Base-by-base conservation (phyloP, 64 coral and sea anemone species). In the Trachythela sp. region DNA sequence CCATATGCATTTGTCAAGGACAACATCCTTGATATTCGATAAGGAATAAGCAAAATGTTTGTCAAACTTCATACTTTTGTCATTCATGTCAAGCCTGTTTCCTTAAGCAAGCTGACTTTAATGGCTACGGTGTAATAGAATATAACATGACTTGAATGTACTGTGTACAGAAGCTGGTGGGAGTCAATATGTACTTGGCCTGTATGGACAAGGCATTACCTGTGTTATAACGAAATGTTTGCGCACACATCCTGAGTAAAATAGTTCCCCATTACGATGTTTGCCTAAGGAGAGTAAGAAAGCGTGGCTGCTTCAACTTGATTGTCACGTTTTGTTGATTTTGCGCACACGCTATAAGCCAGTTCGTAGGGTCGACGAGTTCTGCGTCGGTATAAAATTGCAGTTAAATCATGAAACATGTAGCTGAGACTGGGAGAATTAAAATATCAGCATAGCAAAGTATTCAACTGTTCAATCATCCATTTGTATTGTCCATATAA, bases 141-240 rank as follows among this genome's bases (percentile, higher is more conserved):
- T 52, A 64, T 64, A 64, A 64, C 56, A 6, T 26, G 56, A 64
- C 18, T 45, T 45, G 42, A 11, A 18, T 64, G 13, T 8, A 64
- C 20, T 64, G 56, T 64, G 24, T 26, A 64, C 4, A 64, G 56
- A 64, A 26, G 56, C 56, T 64, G 56, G 24, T 64, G 0, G 56
- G 26, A 64, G 24, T 64, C 20, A 64, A 64, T 64, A 64, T 64
- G 20, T 64, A 27, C 26, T 64, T 64, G 4, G 56, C 56, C 3
- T 22, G 56, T 64, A n/a, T 20, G 15, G 20, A 64, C 42, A 45
- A 11, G 42, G 24, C 20, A 20, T 64, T 20, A 2, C 56, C 22
- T 64, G 20, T 64, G 56, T 64, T 64, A 64, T 64, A 27, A 64
- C 26, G 56, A 64, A 64, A 64, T 64, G 56, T 64, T 64, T 64